phyloP scores from a whole-genome alignment of 2,797 vertebrate genomes.

The Xenentodon cancila region DNA sequence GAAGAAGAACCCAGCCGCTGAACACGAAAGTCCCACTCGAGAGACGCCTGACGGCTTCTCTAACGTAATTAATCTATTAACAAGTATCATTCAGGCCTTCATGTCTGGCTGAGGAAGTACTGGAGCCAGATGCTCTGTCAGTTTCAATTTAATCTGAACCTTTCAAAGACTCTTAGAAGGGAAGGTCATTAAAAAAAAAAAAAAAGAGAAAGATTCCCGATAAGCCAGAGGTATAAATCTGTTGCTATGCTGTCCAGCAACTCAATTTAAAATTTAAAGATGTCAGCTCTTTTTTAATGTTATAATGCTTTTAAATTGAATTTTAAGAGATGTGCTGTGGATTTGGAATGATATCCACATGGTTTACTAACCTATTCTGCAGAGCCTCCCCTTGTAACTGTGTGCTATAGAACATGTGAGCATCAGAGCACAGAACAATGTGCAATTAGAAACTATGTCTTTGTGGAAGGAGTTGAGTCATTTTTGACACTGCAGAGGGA shows the following conservation, averaged over 20 bases:
- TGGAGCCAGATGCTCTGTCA: constrained; percentile 55
- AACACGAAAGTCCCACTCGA: too few relatives aligned
- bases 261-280: constrained; percentile 33
- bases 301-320: constrained; percentile 49
- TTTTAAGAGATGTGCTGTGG: constrained; percentile 14
- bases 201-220: constrained; percentile 26
- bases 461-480: constrained; percentile 47
- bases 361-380: constrained; percentile 54
- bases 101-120: constrained; percentile 39
- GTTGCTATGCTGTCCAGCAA: constrained; percentile 12
- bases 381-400: constrained; percentile 23
- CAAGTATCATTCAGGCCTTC: constrained; percentile 49
- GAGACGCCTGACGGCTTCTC: constrained; percentile 31
- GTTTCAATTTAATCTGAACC: constrained; percentile 45
- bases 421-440: constrained; percentile 52
- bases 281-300: constrained; percentile 29
- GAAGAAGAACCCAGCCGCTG: constrained; percentile 22
- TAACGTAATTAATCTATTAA: constrained; percentile 60
- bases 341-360: constrained; percentile 34
- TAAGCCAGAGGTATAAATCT: constrained; percentile 19
- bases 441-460: constrained; percentile 63
- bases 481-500: constrained; percentile 53
- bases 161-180: constrained; percentile 27
- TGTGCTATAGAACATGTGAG: constrained; percentile 48
- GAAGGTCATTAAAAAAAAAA: constrained; percentile 30